Conservation (phyloP, 1,140 invertebrate genomes). For the Drosophila dunni region DNA sequence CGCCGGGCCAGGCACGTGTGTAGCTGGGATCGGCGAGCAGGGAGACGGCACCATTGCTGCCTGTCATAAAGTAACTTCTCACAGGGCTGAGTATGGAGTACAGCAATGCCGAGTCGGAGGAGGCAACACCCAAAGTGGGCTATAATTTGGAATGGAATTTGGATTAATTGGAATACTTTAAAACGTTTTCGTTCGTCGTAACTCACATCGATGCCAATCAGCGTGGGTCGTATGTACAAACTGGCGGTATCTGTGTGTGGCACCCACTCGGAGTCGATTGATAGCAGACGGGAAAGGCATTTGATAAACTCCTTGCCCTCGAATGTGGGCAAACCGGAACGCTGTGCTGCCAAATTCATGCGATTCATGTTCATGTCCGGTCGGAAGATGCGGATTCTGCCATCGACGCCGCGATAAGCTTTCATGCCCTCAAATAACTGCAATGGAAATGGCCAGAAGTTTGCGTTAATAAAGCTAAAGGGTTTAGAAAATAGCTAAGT, state of each 20-base stretch:
- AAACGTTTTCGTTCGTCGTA: neutral
- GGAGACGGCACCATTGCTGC: constrained; percentile 88
- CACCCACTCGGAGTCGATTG: constrained; percentile 98
- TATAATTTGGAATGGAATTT: constrained; percentile 84
- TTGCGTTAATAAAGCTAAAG: neutral
- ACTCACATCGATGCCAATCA: constrained; percentile 98
- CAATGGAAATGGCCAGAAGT: constrained; percentile 56
- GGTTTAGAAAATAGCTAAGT: too few relatives aligned
- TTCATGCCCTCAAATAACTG: constrained; percentile 99
- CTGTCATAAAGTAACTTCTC: constrained; percentile 94
- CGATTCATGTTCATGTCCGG: constrained; percentile 98
- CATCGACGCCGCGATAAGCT: constrained; percentile 97
- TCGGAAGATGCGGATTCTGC: constrained; percentile 96
- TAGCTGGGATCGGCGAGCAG: constrained; percentile 86
- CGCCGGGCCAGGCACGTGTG: constrained; percentile 96
- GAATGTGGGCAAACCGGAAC: constrained; percentile 96
- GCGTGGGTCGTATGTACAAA: constrained; percentile 97
- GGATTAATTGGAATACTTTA: neutral
- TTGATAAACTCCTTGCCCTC: constrained; percentile 94
- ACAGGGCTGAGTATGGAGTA: constrained; percentile 97
- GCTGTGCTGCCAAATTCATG: constrained; percentile 93
- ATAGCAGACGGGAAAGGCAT: constrained; percentile 94
- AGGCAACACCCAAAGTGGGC: constrained; percentile 95
- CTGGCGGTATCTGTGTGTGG: constrained; percentile 95
- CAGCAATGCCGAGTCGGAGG: constrained; percentile 93